These are phyloP conservation scores for Mixornis gularis DNA, from an alignment of 2,113 vertebrate genomes.

Conservation along the genomic window DNA sequence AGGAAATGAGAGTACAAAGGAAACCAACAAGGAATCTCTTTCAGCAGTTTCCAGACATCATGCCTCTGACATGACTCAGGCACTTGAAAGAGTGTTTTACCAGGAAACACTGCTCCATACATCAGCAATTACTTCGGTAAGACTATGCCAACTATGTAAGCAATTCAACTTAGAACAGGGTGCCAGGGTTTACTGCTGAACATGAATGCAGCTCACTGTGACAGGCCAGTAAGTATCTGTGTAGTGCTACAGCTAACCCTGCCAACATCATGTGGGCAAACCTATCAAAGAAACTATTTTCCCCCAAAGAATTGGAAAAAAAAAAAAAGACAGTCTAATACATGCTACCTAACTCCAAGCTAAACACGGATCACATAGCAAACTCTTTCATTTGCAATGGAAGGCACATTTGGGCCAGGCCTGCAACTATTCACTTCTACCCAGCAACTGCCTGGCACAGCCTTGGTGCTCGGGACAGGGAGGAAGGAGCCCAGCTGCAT, in stretches of 20 bases:
- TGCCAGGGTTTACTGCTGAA: background rate
- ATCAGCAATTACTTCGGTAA: conserved; percentile 1
- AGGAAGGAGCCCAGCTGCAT: background rate
- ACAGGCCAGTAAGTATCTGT: background rate
- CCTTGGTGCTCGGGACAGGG: background rate
- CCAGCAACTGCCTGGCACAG: background rate
- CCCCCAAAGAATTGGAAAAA: background rate
- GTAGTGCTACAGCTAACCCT: background rate
- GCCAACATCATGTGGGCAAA: background rate
- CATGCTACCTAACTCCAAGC: background rate
- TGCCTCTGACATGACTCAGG: conserved; percentile 44
- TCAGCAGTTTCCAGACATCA: conserved; percentile 29
- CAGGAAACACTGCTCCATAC: conserved; percentile 16
- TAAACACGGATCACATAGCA: background rate
- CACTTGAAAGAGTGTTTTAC: conserved; percentile 9
- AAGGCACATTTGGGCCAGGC: background rate
- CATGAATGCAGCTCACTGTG: conserved; percentile 17
- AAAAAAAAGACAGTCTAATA: background rate
- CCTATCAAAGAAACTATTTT: background rate
- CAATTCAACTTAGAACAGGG: background rate
- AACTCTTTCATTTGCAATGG: background rate
- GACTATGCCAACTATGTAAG: conserved; percentile 16
- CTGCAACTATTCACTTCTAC: background rate
- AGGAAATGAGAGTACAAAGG: conserved; percentile 40
- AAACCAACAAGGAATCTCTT: conserved; percentile 24